Conservation (phyloP, 2,113 vertebrate species). For the Chinchilla lanigera region DNA sequence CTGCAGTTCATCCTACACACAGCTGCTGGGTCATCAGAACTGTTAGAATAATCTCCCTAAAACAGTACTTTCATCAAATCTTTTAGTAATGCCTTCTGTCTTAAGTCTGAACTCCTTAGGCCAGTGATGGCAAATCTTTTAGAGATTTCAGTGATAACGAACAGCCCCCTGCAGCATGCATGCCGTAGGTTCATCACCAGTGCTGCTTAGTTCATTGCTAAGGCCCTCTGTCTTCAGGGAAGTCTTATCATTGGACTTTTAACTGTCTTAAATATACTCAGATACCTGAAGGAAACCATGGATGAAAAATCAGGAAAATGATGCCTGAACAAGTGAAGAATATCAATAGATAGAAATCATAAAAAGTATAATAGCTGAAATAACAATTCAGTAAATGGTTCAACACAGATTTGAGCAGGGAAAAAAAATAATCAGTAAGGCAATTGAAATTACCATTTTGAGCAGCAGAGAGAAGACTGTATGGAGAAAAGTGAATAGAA, state of each 20-base stretch:
- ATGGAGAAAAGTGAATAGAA: constrained; percentile 20
- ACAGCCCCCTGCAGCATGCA: neutral
- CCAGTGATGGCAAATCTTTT: neutral
- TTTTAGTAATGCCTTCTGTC: constrained; percentile 18
- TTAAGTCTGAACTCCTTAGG: constrained; percentile 13
- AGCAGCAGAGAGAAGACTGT: constrained; percentile 29
- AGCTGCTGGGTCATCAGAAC: constrained; percentile 51
- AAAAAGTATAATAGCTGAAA: constrained; percentile 5
- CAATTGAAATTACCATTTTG: neutral
- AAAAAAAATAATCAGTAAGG: neutral
- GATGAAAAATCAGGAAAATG: neutral
- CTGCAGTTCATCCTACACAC: constrained; percentile 55
- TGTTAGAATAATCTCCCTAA: constrained; percentile 49
- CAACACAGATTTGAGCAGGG: neutral
- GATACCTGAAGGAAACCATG: constrained; percentile 4
- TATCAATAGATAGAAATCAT: neutral
- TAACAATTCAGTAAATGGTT: constrained; percentile 5
- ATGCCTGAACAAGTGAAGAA: neutral
- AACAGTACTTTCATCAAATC: constrained; percentile 52
- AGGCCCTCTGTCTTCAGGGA: neutral
- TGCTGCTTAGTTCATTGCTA: neutral
- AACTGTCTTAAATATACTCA: constrained; percentile 29
- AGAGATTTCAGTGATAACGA: neutral
- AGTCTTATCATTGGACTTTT: neutral
- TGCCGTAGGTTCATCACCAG: neutral